Conservation (phyloP, 2,113 vertebrate genomes). For the Forbesichthys papilliferus region DNA sequence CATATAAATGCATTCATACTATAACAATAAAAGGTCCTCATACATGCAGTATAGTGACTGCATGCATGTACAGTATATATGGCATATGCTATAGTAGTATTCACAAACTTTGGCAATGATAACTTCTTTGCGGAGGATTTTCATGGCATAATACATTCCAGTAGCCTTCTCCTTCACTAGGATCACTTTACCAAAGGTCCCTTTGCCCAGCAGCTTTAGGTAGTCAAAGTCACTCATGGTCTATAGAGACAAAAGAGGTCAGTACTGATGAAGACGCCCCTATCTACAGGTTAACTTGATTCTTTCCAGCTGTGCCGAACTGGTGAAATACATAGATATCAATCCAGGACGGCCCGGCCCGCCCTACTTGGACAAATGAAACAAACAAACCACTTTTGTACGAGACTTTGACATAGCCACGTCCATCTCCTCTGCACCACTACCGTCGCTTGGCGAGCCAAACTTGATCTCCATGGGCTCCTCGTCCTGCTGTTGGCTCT, state of each 20-base stretch:
- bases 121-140: slow-evolving; percentile 94
- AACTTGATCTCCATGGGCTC: slow-evolving; percentile 87
- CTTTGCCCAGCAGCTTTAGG: slow-evolving; percentile 93
- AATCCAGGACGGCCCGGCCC: slow-evolving; percentile 46
- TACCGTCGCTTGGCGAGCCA: slow-evolving; percentile 81
- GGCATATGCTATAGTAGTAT: not conserved
- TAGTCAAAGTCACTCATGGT: slow-evolving; percentile 97
- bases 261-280: not conserved
- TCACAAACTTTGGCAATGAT: slow-evolving; percentile 91
- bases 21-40: not conserved
- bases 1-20: slow-evolving; percentile 1
- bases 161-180: slow-evolving; percentile 91
- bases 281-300: accelerated
- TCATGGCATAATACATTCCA: slow-evolving; percentile 94
- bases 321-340: slow-evolving; percentile 31
- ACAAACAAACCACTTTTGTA: slow-evolving; percentile 85
- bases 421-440: slow-evolving; percentile 85
- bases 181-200: slow-evolving; percentile 97
- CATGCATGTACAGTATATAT: not conserved
- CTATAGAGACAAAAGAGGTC: slow-evolving; percentile 56
- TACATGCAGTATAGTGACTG: not conserved
- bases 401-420: slow-evolving; percentile 82
- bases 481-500: slow-evolving; percentile 82
- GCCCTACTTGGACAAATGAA: slow-evolving; percentile 38
- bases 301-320: slow-evolving; percentile 40